Evolutionary conservation across 2,797 vertebrate species (phyloP).

Genomic region (Morelia viridis): DNA sequence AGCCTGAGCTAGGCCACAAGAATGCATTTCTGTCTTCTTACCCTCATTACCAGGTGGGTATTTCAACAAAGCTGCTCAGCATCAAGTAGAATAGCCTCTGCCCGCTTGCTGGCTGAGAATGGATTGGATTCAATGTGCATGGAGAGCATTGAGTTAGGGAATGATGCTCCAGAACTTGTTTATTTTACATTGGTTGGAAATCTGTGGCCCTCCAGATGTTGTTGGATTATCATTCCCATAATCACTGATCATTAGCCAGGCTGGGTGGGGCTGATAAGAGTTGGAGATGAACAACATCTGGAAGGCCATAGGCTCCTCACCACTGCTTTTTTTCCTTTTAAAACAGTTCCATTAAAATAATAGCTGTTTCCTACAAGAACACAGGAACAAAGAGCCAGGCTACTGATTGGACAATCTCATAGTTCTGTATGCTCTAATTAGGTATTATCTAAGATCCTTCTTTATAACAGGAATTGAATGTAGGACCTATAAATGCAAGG

Average conservation of each 20-base stretch:
- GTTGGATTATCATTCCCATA: not conserved
- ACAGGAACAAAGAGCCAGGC: not conserved
- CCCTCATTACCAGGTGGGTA: conserved; percentile 84
- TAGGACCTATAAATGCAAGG: not conserved
- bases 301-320: not conserved
- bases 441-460: not conserved
- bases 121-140: not conserved
- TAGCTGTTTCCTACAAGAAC: not conserved
- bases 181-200: not conserved
- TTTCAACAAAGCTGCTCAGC: not conserved
- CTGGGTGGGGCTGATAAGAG: not conserved
- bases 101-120: not conserved
- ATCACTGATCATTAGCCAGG: not conserved
- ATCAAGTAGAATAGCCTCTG: no score
- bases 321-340: not conserved
- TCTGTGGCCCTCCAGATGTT: not conserved
- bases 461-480: not conserved
- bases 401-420: not conserved
- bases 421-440: not conserved
- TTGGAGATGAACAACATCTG: not conserved
- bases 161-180: not conserved
- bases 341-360: not conserved
- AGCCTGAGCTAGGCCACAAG: conserved; percentile 74
- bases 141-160: not conserved
- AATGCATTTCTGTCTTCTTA: conserved; percentile 85